These are phyloP conservation scores for Staurois parvus DNA, from an alignment of 2,797 vertebrate species.

Conservation along the genomic window DNA sequence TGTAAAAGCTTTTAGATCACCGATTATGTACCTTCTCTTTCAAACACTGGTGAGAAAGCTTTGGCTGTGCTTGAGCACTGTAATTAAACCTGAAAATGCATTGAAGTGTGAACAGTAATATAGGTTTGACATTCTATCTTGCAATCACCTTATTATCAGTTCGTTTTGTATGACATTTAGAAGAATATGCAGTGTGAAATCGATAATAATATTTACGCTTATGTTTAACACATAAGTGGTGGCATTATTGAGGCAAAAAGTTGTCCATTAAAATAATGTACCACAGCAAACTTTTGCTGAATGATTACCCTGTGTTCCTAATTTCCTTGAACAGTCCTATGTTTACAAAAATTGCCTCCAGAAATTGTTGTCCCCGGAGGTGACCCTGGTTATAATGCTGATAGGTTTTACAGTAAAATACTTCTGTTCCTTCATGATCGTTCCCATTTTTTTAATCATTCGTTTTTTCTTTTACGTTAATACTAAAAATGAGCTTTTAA, in stretches of 20 bases:
- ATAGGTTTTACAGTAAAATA: not conserved
- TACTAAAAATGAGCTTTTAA: no score
- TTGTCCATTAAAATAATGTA: not conserved
- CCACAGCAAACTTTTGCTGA: not conserved
- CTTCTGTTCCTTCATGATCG: not conserved
- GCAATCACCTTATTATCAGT: not conserved
- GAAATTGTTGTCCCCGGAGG: not conserved
- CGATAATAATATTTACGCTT: constrained; percentile 3
- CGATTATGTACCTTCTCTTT: constrained; percentile 9
- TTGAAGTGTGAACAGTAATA: constrained; percentile 16
- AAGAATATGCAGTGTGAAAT: constrained; percentile 16
- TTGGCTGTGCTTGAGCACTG: not conserved
- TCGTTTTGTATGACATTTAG: constrained; percentile 17
- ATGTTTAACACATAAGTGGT: constrained; percentile 1
- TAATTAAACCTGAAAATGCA: constrained; percentile 43
- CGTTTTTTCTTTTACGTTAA: no score
- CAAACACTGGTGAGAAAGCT: not conserved
- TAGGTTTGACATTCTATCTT: constrained; percentile 13
- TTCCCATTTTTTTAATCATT: no score
- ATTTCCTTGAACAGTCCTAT: not conserved
- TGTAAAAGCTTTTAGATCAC: constrained; percentile 39
- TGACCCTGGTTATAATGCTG: not conserved
- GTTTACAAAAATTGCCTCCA: not conserved
- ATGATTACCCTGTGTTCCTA: not conserved
- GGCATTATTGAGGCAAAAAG: not conserved